These are phyloP conservation scores for Musca domestica DNA, from an alignment of 1,140 invertebrate species.

Conservation along the genomic window DNA sequence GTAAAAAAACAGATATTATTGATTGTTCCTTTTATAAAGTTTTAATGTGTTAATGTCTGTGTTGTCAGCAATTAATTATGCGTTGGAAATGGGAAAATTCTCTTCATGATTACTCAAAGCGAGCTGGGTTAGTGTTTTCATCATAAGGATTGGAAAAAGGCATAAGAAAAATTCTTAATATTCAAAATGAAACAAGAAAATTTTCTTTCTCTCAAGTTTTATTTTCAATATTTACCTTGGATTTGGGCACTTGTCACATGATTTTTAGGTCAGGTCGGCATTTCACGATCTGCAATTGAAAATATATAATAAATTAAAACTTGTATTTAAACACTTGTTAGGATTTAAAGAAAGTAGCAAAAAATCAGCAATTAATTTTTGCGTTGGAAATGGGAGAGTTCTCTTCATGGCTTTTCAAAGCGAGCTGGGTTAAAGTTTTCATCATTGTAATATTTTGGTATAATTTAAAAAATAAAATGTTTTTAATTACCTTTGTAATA, in stretches of 20 bases:
- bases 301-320: no score
- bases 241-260: neutral
- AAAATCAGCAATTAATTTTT: conserved; percentile 31
- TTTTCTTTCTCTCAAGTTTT: neutral
- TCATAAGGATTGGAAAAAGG: conserved; percentile 24
- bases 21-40: no score
- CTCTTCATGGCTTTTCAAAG: conserved; percentile 43
- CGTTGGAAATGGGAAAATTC: conserved; percentile 33
- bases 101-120: conserved; percentile 43
- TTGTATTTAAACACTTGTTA: no score
- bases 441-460: conserved; percentile 27
- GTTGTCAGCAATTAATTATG: conserved; percentile 29
- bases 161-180: neutral
- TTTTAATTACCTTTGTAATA: no score
- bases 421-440: conserved; percentile 45
- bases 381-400: conserved; percentile 44
- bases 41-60: no score
- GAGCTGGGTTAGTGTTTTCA: conserved; percentile 46
- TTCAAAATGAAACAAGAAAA: neutral
- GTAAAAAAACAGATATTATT: no score
- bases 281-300: no score
- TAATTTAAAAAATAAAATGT: no score
- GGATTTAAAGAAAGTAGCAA: neutral
- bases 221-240: neutral
- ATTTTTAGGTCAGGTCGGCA: neutral